phyloP scores from a whole-genome alignment of 1,140 invertebrate species.

The Tenebrio molitor region DNA sequence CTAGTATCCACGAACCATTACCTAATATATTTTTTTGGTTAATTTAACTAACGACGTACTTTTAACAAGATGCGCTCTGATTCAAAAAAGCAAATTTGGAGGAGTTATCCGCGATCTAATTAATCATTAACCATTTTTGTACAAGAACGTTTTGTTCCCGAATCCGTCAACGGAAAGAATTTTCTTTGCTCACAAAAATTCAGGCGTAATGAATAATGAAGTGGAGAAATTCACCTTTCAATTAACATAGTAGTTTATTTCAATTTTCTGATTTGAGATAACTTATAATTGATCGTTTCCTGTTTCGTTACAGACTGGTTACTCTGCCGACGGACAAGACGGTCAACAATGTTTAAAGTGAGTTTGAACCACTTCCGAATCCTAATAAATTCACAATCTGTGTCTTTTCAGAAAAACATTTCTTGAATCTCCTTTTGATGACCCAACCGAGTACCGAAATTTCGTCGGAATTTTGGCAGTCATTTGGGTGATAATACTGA shows the following conservation, averaged over 20 bases:
- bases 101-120: no score
- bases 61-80: slow-evolving; percentile 16
- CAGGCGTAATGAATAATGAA: no score
- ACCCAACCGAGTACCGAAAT: slow-evolving; percentile 69
- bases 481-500: slow-evolving; percentile 67
- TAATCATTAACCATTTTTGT: no score
- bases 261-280: no score
- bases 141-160: no score
- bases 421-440: slow-evolving; percentile 66
- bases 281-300: no score
- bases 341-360: slow-evolving; percentile 69
- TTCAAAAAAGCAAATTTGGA: background rate
- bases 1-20: background rate
- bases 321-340: slow-evolving; percentile 60
- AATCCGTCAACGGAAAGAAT: no score
- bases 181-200: no score
- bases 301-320: slow-evolving; percentile 63
- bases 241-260: no score
- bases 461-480: slow-evolving; percentile 66
- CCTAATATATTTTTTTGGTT: slow-evolving; percentile 31
- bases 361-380: slow-evolving; percentile 54
- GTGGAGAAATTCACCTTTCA: no score
- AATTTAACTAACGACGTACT: slow-evolving; percentile 26
- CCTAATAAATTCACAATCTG: slow-evolving; percentile 11
- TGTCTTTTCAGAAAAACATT: slow-evolving; percentile 67